Base-by-base conservation (phyloP, 2,888 invertebrate genomes). In the Leucania comma region DNA sequence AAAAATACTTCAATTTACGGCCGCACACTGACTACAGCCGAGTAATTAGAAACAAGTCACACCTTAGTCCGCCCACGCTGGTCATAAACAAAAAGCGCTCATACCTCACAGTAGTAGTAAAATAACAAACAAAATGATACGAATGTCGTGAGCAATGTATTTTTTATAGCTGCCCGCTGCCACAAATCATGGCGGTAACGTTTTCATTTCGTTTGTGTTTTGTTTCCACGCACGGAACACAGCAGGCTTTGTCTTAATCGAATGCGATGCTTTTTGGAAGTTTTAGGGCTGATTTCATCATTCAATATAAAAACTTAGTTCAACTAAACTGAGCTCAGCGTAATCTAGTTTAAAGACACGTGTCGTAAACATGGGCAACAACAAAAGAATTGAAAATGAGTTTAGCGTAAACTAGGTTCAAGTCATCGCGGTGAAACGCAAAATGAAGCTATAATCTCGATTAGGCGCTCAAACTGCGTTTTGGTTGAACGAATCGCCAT, bases 111-210 rank as follows among this genome's bases (percentile, higher is more conserved):
- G 35, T 26, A 59, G 54, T 20, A 75, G 70, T 71, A 58, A 57
- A 24, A 24, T 38, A 64, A 64, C 56, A 68, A 73, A 68, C 50
- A 59, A 38, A 51, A 65, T 68, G 74, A 68, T 72, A 82, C 59
- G 29, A 69, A 73, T 84, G 69, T 84, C 83, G 85, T 84, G 83
- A 75, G 80, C 65, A 63, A 68, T 59, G 59, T 60, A 64, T 76
- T 59, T 82, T 73, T 76, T 73, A 75, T 71, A 75, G 58, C 53
- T 53, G 56, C 35, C 29, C 14, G 20, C 35, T 17, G 66, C 69
- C 68, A 82, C 83, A 76, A 80, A 80, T 77, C 85, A 84, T 78
- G 64, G 56, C 46, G 59, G 73, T 62, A 73, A 78, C 74, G 83
- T 84, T 84, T 84, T 75, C 75, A 84, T 84, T 84, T 69, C 67